These are phyloP conservation scores for Mixornis gularis DNA, from an alignment of 2,113 vertebrate genomes.

Conservation along the genomic window DNA sequence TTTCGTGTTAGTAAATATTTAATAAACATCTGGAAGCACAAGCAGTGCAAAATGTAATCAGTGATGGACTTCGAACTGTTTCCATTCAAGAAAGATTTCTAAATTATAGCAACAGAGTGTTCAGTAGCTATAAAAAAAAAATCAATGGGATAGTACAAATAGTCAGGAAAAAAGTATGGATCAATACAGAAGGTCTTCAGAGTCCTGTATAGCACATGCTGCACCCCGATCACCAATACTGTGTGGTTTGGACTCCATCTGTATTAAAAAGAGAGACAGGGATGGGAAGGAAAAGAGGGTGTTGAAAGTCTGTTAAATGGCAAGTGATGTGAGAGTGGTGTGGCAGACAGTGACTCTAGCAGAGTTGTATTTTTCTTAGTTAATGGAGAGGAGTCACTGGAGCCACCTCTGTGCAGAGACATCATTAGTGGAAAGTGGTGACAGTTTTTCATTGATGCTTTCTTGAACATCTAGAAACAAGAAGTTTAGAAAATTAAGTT, in stretches of 20 bases:
- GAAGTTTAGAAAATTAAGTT: neutral
- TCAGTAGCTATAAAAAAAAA: neutral
- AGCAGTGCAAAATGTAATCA: neutral
- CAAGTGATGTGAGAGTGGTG: neutral
- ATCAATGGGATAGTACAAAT: neutral
- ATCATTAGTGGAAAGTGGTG: neutral
- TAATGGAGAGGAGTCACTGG: neutral
- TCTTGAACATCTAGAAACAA: neutral
- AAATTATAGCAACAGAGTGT: neutral
- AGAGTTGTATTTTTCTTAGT: neutral
- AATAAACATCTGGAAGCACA: neutral
- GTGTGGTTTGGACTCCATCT: neutral
- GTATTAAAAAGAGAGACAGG: neutral
- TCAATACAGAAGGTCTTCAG: neutral
- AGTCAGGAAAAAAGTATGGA: neutral
- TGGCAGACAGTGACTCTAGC: neutral
- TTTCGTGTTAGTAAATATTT: neutral
- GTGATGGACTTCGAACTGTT: neutral
- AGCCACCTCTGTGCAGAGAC: too few relatives aligned
- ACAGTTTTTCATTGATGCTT: neutral
- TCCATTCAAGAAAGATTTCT: neutral
- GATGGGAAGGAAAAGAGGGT: neutral
- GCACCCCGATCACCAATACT: neutral
- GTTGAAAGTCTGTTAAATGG: neutral
- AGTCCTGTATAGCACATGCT: rapidly evolving